Conservation (phyloP, 2,888 invertebrate species). For the Rhagium mordax region DNA sequence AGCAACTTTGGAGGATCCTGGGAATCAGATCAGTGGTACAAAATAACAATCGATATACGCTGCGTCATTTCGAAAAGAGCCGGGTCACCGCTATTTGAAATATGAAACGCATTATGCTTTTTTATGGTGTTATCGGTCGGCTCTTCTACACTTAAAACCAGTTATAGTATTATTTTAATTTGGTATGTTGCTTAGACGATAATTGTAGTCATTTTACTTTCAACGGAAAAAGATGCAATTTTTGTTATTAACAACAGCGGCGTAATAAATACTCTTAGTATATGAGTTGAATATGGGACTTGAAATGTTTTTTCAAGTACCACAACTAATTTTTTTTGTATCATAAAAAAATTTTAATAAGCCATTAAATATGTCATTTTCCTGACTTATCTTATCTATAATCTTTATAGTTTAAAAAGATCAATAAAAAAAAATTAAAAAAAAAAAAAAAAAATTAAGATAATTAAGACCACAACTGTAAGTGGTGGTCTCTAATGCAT, state of each 20-base stretch:
- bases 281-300: background rate
- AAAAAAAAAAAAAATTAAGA: no score
- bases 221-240: background rate
- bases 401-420: no score
- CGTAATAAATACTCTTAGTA: background rate
- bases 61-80: background rate
- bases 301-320: no score
- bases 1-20: no score
- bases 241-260: background rate
- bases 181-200: background rate
- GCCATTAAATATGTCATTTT: no score
- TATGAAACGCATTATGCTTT: background rate
- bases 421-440: no score
- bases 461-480: no score
- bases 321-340: no score
- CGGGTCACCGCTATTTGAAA: background rate
- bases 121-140: background rate
- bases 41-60: background rate
- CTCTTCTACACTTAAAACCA: background rate
- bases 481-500: no score
- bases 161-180: background rate
- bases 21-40: no score
- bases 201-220: slow-evolving; percentile 6
- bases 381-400: no score
- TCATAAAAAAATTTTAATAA: no score